Evolutionary conservation across 2,888 invertebrate species (phyloP), one percentile per base, ranked within the genome.

Genomic region (Beris morrisii): DNA sequence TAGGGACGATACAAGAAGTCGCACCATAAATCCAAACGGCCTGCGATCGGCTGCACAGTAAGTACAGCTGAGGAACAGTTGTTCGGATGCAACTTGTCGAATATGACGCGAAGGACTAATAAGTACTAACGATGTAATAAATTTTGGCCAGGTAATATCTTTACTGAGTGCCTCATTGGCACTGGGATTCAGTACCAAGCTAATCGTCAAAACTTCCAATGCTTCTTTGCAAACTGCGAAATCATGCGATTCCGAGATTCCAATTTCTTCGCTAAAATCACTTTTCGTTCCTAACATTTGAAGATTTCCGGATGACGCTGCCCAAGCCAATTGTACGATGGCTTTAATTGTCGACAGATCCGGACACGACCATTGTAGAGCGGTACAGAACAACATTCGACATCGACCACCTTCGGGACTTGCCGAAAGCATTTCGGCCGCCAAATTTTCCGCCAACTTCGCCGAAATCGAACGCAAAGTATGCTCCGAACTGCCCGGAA

Each of bases 161-260:
- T 88, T 88, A 70, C 92, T 88, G 31, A 97, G 82, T 32, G 87
- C 85, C 73, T 95, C 93, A 70, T 96, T 82, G 64, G 92, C 91
- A 64, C 88, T 88, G n/a, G 94, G 92, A 79, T 94, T 95, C 57
- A 97, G 82, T 56, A 95, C 92, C 77, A 97, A 86, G 71, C 93
- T 91, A 71, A 97, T 88, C 58, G 95, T 93, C 69, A 97, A 83
- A 69, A 95, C 90, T 82, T 97, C 97, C 78, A 97, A 84, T 56
- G 95, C 93, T 82, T 97, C 97, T 73, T 93, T 91, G 74, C 94
- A 94, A 75, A 94, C 90, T 82, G 81, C 57, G 76, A 83, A 75
- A 74, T 90, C 90, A 70, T 87, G 87, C 4, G 86, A 84, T 71
- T 89, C 90, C 30, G 89, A 86, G 70, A 82, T 80, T 69, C 85